Conservation (phyloP, 1,140 invertebrate genomes). For the Berghia stephanieae region DNA sequence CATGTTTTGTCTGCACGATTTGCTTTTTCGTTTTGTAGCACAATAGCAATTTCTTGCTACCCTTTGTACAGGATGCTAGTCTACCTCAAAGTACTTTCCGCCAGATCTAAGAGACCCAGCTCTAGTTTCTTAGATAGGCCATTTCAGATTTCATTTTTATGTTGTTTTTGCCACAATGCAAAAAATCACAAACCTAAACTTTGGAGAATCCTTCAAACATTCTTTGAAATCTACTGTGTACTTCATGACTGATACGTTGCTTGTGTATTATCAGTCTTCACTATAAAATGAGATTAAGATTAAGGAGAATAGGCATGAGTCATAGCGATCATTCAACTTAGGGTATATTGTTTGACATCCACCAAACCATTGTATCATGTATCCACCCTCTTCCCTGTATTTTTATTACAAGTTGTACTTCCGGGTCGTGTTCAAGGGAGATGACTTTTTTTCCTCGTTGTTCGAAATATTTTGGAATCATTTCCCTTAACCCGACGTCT, state of each 20-base stretch:
- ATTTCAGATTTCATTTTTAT: too few relatives aligned
- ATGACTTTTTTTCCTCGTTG: not conserved
- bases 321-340: not conserved
- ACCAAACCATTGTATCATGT: too few relatives aligned
- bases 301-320: not conserved
- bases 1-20: too few relatives aligned
- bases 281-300: not conserved
- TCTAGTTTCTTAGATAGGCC: too few relatives aligned
- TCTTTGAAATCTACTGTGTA: constrained; percentile 59
- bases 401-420: constrained; percentile 33
- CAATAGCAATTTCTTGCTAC: too few relatives aligned
- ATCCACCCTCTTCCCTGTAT: constrained; percentile 44
- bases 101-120: too few relatives aligned
- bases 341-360: not conserved
- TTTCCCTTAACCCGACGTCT: not conserved
- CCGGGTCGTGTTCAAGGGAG: constrained; percentile 22
- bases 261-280: not conserved
- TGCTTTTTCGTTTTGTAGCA: too few relatives aligned
- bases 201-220: constrained; percentile 62
- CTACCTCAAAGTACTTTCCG: too few relatives aligned
- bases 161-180: not conserved
- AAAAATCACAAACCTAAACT: constrained; percentile 55
- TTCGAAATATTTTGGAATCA: not conserved
- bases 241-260: constrained; percentile 33
- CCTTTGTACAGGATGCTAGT: too few relatives aligned